Conservation (phyloP, 92 coral and sea anemone genomes). For the Paragorgia papillata region DNA sequence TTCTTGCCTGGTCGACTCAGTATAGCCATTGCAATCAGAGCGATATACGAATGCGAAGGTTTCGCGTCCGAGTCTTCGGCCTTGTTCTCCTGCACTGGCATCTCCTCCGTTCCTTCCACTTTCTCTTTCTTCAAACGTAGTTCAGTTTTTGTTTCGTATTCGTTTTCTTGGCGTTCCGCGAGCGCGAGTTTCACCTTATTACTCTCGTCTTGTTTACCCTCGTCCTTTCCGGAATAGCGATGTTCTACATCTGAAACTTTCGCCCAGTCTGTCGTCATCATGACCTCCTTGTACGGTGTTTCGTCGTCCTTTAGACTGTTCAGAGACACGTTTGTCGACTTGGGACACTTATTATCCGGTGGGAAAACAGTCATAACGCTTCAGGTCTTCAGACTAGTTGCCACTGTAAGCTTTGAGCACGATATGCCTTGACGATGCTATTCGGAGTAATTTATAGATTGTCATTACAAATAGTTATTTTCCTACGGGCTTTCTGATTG, state of each 20-base stretch:
- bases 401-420: not conserved
- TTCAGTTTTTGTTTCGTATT: not conserved
- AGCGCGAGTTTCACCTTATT: not conserved
- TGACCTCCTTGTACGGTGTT: not conserved
- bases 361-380: slow-evolving; percentile 39
- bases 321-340: not conserved
- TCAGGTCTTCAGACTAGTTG: not conserved
- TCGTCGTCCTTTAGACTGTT: not conserved
- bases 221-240: not conserved
- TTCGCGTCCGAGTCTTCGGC: slow-evolving; percentile 87
- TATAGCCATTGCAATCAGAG: slow-evolving; percentile 98
- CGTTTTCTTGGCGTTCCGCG: not conserved
- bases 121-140: not conserved
- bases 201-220: not conserved
- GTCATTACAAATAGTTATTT: slow-evolving; percentile 3
- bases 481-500: not conserved
- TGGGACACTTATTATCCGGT: not conserved
- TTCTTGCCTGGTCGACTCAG: slow-evolving; percentile 85
- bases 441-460: slow-evolving; percentile 30
- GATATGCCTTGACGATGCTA: not conserved
- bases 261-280: slow-evolving; percentile 27
- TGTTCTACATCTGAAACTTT: slow-evolving; percentile 6
- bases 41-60: slow-evolving; percentile 96
- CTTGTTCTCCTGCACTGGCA: slow-evolving; percentile 29
- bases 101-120: not conserved